Conservation (phyloP, 2,113 vertebrate species). For the Cyprinodon brontotheroides region DNA sequence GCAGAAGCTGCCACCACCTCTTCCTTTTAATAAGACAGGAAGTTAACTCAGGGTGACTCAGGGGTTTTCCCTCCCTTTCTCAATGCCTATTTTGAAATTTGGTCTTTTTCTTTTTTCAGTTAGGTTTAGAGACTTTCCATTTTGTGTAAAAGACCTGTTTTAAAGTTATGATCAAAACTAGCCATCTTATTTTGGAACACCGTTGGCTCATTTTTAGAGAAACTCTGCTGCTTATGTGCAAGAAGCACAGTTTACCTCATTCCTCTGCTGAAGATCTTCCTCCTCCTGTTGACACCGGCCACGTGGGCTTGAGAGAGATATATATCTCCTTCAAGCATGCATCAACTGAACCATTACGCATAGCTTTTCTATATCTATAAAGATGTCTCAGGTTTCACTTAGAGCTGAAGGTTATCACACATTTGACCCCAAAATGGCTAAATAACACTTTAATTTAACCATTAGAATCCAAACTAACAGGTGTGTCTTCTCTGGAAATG, state of each 20-base stretch:
- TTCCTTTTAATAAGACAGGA: slow-evolving; percentile 71
- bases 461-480: slow-evolving; percentile 69
- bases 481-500: slow-evolving; percentile 78
- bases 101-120: slow-evolving; percentile 58
- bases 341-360: background rate
- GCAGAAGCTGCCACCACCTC: slow-evolving; percentile 53
- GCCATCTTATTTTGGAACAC: slow-evolving; percentile 57
- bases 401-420: background rate
- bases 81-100: slow-evolving; percentile 42
- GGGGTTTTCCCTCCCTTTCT: slow-evolving; percentile 62
- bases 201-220: slow-evolving; percentile 56
- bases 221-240: slow-evolving; percentile 48
- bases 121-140: slow-evolving; percentile 50
- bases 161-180: slow-evolving; percentile 18
- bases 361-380: background rate
- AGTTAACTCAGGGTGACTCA: slow-evolving; percentile 56
- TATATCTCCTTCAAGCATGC: background rate
- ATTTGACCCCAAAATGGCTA: background rate
- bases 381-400: background rate
- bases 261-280: slow-evolving; percentile 62
- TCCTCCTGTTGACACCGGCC: slow-evolving; percentile 84
- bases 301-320: slow-evolving; percentile 72
- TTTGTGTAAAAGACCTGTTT: slow-evolving; percentile 15
- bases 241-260: slow-evolving; percentile 46
- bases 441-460: slow-evolving; percentile 8